Conservation (phyloP, 2,797 vertebrate genomes). For the Sebastes minor region DNA sequence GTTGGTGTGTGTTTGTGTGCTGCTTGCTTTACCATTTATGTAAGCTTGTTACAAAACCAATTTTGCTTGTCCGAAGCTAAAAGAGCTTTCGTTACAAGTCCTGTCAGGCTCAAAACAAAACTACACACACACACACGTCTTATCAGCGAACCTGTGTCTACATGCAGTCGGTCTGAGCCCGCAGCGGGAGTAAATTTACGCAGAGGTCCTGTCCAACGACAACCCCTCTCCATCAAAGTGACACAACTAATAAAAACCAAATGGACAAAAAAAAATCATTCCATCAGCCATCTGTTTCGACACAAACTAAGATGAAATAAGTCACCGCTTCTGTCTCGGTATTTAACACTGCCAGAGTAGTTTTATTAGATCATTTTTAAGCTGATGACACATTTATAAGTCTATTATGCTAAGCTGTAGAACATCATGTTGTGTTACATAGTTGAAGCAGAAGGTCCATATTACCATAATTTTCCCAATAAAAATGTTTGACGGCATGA, state of each 20-base stretch:
- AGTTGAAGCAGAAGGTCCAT: neutral
- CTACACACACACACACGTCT: neutral
- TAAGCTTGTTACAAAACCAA: slow-evolving; percentile 39
- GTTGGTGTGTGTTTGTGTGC: neutral
- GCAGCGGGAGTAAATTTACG: neutral
- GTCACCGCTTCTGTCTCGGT: neutral
- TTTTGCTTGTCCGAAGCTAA: slow-evolving; percentile 11
- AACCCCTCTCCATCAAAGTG: slow-evolving; percentile 4
- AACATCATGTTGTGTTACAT: neutral
- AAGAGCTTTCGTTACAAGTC: slow-evolving; percentile 1
- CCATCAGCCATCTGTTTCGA: neutral
- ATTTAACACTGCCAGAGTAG: neutral
- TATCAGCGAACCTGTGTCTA: slow-evolving; percentile 25
- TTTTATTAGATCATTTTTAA: neutral
- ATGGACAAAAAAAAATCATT: neutral
- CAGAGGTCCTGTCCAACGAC: neutral
- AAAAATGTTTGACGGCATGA: slow-evolving; percentile 4
- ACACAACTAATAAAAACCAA: neutral
- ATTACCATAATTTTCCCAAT: neutral
- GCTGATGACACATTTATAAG: slow-evolving; percentile 11
- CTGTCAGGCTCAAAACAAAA: slow-evolving; percentile 12
- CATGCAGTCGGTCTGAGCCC: slow-evolving; percentile 11
- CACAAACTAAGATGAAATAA: neutral
- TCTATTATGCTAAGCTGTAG: neutral
- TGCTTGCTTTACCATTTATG: slow-evolving; percentile 25